Percentiles rank a stretch among this genome's conserved stretches.
These are phyloP conservation scores for Bruchidius siliquastri DNA, from an alignment of 2,888 invertebrate genomes.

Conservation along the genomic window DNA sequence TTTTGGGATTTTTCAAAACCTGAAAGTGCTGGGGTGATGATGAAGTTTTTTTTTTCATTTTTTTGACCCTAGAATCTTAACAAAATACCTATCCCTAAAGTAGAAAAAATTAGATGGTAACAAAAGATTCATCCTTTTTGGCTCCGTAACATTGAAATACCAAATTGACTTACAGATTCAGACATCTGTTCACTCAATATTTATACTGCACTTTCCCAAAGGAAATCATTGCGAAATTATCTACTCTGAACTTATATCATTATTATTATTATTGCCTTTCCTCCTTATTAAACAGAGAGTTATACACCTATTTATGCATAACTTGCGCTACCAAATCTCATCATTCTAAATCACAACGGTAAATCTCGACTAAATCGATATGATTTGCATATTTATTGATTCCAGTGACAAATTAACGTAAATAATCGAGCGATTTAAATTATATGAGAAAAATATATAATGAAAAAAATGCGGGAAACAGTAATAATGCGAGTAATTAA, in stretches of 20 bases:
- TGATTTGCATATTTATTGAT: neutral
- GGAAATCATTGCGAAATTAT: neutral
- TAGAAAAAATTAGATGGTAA: too few species aligned
- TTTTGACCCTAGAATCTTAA: too few species aligned
- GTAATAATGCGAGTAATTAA: conserved; percentile 17
- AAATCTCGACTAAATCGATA: neutral
- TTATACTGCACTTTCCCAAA: neutral
- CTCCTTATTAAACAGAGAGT: neutral
- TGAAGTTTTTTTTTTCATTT: too few species aligned
- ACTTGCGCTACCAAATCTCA: neutral
- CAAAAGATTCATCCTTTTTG: too few species aligned
- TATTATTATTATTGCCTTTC: neutral
- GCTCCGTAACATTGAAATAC: too few species aligned
- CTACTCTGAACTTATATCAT: neutral
- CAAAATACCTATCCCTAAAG: too few species aligned
- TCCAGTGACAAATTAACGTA: neutral
- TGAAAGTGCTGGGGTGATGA: too few species aligned
- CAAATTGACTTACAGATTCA: too few species aligned
- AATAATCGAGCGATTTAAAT: neutral
- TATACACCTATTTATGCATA: neutral
- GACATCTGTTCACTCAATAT: too few species aligned
- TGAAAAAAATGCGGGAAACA: conserved; percentile 9
- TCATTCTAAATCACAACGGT: neutral
- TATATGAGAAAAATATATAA: conserved; percentile 3
- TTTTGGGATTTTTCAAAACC: too few species aligned